These are phyloP conservation scores for Rhincodon typus DNA, from an alignment of 2,797 vertebrate species.

Conservation along the genomic window DNA sequence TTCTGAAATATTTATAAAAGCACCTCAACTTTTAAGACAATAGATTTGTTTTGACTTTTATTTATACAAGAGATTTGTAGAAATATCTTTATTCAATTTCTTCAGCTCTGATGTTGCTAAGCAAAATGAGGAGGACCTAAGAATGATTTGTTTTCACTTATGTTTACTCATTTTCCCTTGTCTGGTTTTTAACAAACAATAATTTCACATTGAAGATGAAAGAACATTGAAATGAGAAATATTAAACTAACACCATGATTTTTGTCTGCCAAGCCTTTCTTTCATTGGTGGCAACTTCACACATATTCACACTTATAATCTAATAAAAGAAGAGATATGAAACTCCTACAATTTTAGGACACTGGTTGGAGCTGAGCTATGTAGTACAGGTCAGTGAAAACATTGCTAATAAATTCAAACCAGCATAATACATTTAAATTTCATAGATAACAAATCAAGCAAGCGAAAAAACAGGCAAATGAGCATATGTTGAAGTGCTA, in stretches of 20 bases:
- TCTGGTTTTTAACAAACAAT: not conserved
- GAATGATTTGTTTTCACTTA: not conserved
- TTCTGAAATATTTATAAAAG: constrained; percentile 14
- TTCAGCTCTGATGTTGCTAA: not conserved
- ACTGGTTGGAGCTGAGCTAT: not conserved
- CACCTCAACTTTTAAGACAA: not conserved
- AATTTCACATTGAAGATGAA: not conserved
- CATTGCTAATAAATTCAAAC: not conserved
- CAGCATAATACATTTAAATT: not conserved
- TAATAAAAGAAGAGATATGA: not conserved
- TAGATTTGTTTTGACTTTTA: not conserved
- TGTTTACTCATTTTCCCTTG: not conserved
- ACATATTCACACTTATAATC: not conserved
- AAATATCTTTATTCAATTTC: not conserved
- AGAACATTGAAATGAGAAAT: not conserved
- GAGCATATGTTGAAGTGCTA: not conserved
- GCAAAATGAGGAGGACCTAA: not conserved
- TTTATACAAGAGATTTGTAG: not conserved
- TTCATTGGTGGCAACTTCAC: not conserved
- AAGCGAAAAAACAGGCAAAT: not conserved
- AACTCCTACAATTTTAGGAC: not conserved
- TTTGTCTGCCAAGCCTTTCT: not conserved
- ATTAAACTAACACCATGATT: not conserved
- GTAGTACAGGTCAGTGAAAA: not conserved
- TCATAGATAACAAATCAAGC: not conserved